Evolutionary conservation across 2,797 vertebrate species (phyloP), one percentile per base, ranked within the genome.

Genomic region (Pipistrellus nathusii): DNA sequence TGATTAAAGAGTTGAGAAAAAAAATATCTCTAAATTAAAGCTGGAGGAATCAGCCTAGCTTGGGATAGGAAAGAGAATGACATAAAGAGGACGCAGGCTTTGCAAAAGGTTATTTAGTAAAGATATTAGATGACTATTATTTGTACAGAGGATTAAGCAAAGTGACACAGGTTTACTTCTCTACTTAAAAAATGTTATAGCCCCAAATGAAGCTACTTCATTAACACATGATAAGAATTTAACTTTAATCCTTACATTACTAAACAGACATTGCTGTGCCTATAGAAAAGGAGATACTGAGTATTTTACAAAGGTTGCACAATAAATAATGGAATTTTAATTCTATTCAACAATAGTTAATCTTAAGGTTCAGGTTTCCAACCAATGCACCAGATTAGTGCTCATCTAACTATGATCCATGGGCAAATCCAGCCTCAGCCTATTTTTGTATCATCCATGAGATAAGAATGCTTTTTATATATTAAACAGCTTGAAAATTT

Each of bases 1-100:
- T 62, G 17, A 96, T 85, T 82, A 85, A 90, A 83, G 27, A 81
- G n/a, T 44, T 82, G 77, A 93, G 35, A 27, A 27, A 71, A 27
- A 71, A 77, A 82, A 41, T 64, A 38, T 18, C 3, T 77, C 64
- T 84, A 76, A 91, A 5, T 94, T n/a, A 90, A 90, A 88, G 6
- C 18, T 90, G 18, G 20, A 75, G 18, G 18, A 78, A 72, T 32
- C 64, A 93, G 15, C 14, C 44, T 64, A 62, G 21, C 57, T 62
- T 73, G 30, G 64, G 4, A 21, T 27, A 78, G 51, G 59, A 59
- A 87, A 93, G 44, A 78, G 18, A 95, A 86, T 71, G n/a, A 66
- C 4, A 66, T 30, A 30, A 77, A 48, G 4, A 81, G 35, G 15
- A 14, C 68, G 84, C 15, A 83, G 72, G 30, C 59, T 95, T 64